Evolutionary conservation across 1,140 invertebrate species (phyloP), one percentile per base, ranked within the genome.

Genomic region (Fopius arisanus): DNA sequence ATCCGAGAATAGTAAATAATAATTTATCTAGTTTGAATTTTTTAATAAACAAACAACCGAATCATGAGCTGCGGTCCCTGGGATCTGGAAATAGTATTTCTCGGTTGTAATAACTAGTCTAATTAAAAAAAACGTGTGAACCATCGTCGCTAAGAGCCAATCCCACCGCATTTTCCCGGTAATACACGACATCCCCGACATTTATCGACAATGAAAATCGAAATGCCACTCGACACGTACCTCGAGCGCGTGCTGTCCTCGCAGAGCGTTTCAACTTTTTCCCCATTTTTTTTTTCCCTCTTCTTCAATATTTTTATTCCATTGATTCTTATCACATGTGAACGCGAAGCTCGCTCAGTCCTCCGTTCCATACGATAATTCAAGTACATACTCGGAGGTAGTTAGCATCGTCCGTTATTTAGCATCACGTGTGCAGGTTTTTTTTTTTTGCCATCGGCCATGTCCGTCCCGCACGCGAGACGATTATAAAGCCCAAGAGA

Each of bases 271-370:
- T 14, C 19, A 65, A 33, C 29, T 65, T 69, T 43, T n/a, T n/a
- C n/a, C n/a, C 19, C 28, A 29, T 10, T 21, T 29, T 69, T 69
- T 43, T 69, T 69, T 43, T 69, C 28, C 67, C 26, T 69, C 26
- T 43, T 40, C 23, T 23, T 67, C 19, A 41, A 23, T 41, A 41
- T 67, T 69, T 51, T 48, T 69, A 28, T 69, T 48, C 43, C 28
- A 23, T 31, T 69, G 67, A 69, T 69, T 26, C 21, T 54, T 69
- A 69, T 69, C 67, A 69, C 41, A 69, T 51, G 67, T 69, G 67
- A 68, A 68, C 40, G 66, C 37, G 66, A 69, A 31, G 43, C 23
- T 31, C 23, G 43, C 67, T 69, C 28, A 68, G 67, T 67, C 41
- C 37, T 67, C 21, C 66, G 66, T 67, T 67, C 10, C 66, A 48